Evolutionary conservation across 2,113 vertebrate species (phyloP), one percentile per base, ranked within the genome.

Genomic region (Ginglymostoma cirratum): DNA sequence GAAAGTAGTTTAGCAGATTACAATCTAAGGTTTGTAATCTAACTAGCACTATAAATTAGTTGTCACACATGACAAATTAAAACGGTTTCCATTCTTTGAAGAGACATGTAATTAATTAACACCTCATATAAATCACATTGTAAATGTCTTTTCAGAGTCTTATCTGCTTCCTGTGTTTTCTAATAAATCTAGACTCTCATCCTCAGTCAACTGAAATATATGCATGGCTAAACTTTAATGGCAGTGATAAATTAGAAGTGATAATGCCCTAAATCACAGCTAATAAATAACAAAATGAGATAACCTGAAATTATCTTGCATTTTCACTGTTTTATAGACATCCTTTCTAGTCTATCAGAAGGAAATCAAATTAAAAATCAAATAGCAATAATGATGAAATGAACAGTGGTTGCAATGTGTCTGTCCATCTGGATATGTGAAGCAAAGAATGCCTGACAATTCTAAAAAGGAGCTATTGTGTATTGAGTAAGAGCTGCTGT

Each of bases 221-320:
- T 76, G 69, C 94, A 95, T 48, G 94, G 94, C 69, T 95, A 95
- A 95, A 95, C 94, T 76, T 95, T 72, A 95, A 95, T 76, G 66
- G 42, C 94, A 95, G 94, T 95, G 94, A 95, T 95, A 95, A 95
- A 95, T 72, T 70, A 72, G 94, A 52, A 48, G 67, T 17, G 21
- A 48, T 72, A 95, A 95, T 70, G 94, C 48, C 94, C 94, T 76
- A 76, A 95, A 52, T 76, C 69, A 93, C 34, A 95, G 67, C 94
- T 95, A 72, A 95, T 95, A 95, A 70, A 95, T 95, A 95, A 95
- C 94, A 52, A 45, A 95, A 72, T 70, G 42, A 52, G 94, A 95
- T 95, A 76, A 52, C 24, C 48, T 45, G 42, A 72, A 95, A 72
- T 15, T 70, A 95, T 95, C 67, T 72, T 42, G 17, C 94, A 45